A percentile compares a stretch with the other conserved stretches of the same genome.
Evolutionary conservation across 1,140 invertebrate genomes (phyloP).

Genomic region (Zaprionus nigranus): DNA sequence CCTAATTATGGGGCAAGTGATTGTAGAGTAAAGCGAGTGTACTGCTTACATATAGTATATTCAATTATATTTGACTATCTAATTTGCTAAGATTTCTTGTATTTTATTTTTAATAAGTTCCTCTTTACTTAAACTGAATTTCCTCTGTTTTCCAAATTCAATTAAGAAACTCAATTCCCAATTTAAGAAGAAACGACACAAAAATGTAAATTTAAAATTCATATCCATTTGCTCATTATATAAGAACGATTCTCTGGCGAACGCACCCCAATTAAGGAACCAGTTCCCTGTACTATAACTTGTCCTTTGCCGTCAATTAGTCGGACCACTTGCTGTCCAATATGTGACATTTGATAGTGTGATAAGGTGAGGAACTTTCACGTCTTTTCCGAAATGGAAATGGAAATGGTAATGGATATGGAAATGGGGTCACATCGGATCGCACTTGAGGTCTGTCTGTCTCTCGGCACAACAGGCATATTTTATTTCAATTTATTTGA

Average conservation of each 20-base stretch:
- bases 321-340: constrained; percentile 14
- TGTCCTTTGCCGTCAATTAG: constrained; percentile 44
- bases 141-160: neutral
- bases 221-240: constrained; percentile 3
- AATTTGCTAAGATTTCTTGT: neutral
- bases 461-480: constrained; percentile 37
- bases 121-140: too few relatives aligned
- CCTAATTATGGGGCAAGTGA: constrained; percentile 7
- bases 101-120: neutral
- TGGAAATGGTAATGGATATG: constrained; percentile 33
- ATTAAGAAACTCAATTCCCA: neutral
- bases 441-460: constrained; percentile 1
- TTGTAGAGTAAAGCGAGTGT: neutral
- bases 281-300: constrained; percentile 19
- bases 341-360: constrained; percentile 38
- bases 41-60: neutral
- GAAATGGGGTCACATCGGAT: constrained; percentile 24
- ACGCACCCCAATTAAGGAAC: constrained; percentile 13
- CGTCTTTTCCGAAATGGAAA: constrained; percentile 32
- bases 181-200: neutral
- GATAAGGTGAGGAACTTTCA: constrained; percentile 52
- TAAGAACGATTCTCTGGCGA: neutral
- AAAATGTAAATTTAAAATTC: neutral
- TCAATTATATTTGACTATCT: neutral
- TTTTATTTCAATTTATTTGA: constrained; percentile 79